These are phyloP conservation scores for Tringa solitaria DNA, from an alignment of 2,113 vertebrate species.

Conservation along the genomic window DNA sequence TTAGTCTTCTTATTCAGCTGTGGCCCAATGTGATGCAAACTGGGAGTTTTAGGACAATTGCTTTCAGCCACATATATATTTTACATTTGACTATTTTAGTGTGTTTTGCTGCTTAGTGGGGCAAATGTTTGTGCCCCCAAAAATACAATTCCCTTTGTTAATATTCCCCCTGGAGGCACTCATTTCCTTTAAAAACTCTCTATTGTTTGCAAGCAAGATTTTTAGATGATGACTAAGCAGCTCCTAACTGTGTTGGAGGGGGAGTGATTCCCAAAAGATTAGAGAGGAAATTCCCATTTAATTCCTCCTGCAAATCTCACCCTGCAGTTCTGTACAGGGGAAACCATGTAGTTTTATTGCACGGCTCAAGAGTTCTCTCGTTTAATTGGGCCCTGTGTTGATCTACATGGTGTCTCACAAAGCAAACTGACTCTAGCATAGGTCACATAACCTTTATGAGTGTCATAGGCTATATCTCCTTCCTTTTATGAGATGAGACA, in stretches of 20 bases:
- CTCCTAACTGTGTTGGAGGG: background rate
- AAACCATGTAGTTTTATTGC: background rate
- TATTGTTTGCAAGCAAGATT: constrained; percentile 6
- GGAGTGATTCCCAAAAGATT: constrained; percentile 18
- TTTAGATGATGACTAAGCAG: constrained; percentile 37
- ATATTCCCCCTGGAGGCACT: background rate
- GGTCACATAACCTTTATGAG: background rate
- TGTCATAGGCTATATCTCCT: background rate
- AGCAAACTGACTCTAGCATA: background rate
- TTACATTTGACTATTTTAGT: background rate
- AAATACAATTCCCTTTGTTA: constrained; percentile 22
- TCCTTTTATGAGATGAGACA: background rate
- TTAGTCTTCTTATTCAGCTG: background rate
- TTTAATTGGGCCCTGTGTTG: background rate
- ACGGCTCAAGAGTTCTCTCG: background rate
- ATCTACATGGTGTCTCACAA: background rate
- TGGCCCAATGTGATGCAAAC: background rate
- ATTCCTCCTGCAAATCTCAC: constrained; percentile 5
- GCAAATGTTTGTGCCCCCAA: background rate
- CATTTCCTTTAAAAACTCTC: constrained; percentile 1
- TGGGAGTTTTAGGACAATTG: background rate
- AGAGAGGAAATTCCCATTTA: background rate
- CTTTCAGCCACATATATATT: background rate
- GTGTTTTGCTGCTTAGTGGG: background rate
- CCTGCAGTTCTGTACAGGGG: background rate